A percentile compares a stretch with the other conserved stretches of the same genome.
These are phyloP conservation scores for Serrognathus titanus DNA, from an alignment of 2,888 invertebrate species.

Conservation along the genomic window DNA sequence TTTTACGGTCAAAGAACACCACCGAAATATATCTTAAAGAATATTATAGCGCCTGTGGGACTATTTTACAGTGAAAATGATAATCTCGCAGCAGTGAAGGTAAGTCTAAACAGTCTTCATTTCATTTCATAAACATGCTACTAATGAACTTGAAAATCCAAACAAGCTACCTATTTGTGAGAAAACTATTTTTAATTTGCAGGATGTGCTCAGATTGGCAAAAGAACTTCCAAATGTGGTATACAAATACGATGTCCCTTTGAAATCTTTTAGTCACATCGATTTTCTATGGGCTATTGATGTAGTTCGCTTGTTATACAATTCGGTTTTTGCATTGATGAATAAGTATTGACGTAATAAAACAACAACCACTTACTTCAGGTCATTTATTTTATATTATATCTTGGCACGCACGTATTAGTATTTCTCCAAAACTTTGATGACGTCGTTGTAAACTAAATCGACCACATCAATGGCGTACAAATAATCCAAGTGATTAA, in stretches of 20 bases:
- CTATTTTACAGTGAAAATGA: conserved; percentile 50
- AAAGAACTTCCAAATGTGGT: conserved; percentile 53
- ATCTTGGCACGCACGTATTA: not conserved
- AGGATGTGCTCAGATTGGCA: conserved; percentile 57
- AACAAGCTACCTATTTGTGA: no score
- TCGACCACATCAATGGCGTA: conserved; percentile 21
- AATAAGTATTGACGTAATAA: not conserved
- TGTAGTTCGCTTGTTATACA: conserved; percentile 55
- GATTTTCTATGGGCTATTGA: conserved; percentile 67
- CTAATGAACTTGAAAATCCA: no score
- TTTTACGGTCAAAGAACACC: conserved; percentile 36
- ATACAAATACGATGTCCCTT: conserved; percentile 54
- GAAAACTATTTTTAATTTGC: not conserved
- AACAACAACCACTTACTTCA: no score
- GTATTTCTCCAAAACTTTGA: conserved; percentile 3
- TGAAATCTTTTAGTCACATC: conserved; percentile 60
- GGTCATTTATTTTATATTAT: no score
- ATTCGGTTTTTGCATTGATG: conserved; percentile 47
- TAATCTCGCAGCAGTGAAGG: conserved; percentile 43
- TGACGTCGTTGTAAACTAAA: conserved; percentile 12
- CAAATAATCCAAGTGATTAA: conserved; percentile 25
- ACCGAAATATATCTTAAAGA: conserved; percentile 42
- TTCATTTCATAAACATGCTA: no score
- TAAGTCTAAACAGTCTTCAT: not conserved
- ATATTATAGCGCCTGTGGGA: conserved; percentile 41